Conservation (phyloP, 2,888 invertebrate genomes). For the Cheilosia vulpina region DNA sequence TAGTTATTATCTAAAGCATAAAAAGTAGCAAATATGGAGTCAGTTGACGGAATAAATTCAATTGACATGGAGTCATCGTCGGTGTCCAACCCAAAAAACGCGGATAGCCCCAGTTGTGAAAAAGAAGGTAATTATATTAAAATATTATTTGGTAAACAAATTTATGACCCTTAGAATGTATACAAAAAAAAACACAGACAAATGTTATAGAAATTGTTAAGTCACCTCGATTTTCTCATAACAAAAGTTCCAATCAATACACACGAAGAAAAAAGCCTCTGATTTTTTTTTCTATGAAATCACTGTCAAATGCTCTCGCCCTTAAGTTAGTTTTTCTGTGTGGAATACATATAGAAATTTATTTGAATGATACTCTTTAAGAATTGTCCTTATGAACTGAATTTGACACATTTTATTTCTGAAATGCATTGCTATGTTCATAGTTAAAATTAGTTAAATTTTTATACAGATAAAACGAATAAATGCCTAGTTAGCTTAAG, state of each 20-base stretch:
- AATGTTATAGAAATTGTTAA: conserved; percentile 11
- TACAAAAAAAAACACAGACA: background rate
- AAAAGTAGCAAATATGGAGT: conserved; percentile 87
- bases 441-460: too few species aligned
- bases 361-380: background rate
- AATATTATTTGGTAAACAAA: conserved; percentile 49
- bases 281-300: conserved; percentile 12
- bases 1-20: background rate
- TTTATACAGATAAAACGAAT: too few species aligned
- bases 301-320: conserved; percentile 1
- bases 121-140: conserved; percentile 77
- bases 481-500: too few species aligned
- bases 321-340: background rate
- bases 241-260: conserved; percentile 61
- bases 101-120: conserved; percentile 84
- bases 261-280: conserved; percentile 19
- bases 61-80: conserved; percentile 90
- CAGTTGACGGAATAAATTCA: conserved; percentile 91
- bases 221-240: conserved; percentile 33
- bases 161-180: conserved; percentile 9
- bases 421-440: too few species aligned
- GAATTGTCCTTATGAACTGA: too few species aligned
- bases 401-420: too few species aligned
- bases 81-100: conserved; percentile 86
- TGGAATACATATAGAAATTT: background rate